phyloP scores from a whole-genome alignment of 2,797 vertebrate species.

The Clarias pachynema region DNA sequence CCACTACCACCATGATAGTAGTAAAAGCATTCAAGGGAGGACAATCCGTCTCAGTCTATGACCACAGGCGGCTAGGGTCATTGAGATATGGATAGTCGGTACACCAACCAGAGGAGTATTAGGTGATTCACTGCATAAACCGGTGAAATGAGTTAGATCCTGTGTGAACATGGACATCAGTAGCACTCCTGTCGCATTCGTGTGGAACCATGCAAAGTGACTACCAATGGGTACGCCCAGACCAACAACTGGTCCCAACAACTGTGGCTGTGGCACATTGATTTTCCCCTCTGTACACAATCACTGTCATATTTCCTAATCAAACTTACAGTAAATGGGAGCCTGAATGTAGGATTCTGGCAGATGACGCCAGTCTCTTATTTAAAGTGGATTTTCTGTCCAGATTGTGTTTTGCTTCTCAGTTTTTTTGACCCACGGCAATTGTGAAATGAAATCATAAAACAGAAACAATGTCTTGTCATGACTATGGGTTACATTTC shows the following conservation, averaged over 20 bases:
- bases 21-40: background rate
- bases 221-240: background rate
- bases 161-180: background rate
- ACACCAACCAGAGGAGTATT: background rate
- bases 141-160: background rate
- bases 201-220: background rate
- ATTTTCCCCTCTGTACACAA: background rate
- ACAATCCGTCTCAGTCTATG: background rate
- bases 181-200: background rate
- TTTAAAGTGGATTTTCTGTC: background rate
- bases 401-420: background rate
- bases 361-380: background rate
- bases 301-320: background rate
- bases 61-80: background rate
- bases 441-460: constrained; percentile 2
- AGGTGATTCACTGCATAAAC: constrained; percentile 5
- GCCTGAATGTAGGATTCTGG: background rate
- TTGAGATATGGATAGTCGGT: constrained; percentile 5
- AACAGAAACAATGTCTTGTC: background rate
- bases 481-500: background rate
- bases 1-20: background rate
- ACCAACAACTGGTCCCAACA: background rate
- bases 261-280: background rate
- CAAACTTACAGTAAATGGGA: background rate
- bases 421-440: background rate